Base-by-base conservation (phyloP, 1,140 invertebrate species). In the Zaprionus capensis region DNA sequence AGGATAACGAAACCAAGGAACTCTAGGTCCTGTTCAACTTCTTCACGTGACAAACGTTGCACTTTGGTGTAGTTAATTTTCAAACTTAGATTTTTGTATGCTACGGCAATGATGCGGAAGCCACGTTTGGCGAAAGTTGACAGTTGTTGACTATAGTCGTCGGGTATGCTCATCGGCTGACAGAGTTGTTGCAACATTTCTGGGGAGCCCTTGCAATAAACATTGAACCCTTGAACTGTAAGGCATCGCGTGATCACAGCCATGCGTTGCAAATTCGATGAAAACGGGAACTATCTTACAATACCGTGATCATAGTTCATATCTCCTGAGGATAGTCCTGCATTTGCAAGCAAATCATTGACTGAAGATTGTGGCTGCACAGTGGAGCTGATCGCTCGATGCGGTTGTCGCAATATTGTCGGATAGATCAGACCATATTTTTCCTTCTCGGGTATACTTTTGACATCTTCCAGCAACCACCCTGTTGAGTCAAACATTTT, bases 131-230 rank as follows among this genome's bases (percentile, higher is more conserved):
- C 98, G 91, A 97, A 98, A 24, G 93, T 93, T 62, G 95, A 95
- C 4, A 99, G 92, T 5, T 95, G 93, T 7, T 94, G 93, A 44
- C 94, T 94, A 71, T 97, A 95, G 81, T 97, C 95, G 1, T 93
- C 93, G 0, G 98, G 98, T 74, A 92, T 63, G 26, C 79, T 91
- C n/a, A 81, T 57, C 0, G 94, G 94, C 24, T 83, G 92, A 67
- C 96, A 97, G 2, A 97, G 92, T 4, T 94, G 94, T 4, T 95
- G 92, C 58, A 99, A 95, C 94, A 96, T 98, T 93, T 99, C 98
- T 0, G 98, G 98, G 0, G 98, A 97, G 2, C 98, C 98, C 94
- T 99, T 99, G 75, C 96, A 96, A 88, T 97, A 99, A 1, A 97
- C 94, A 62, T 95, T 94, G 79, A 97, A 96, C 56, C 95, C 93